These are phyloP conservation scores for Artemia franciscana DNA, from an alignment of 1,140 invertebrate species.

Conservation along the genomic window DNA sequence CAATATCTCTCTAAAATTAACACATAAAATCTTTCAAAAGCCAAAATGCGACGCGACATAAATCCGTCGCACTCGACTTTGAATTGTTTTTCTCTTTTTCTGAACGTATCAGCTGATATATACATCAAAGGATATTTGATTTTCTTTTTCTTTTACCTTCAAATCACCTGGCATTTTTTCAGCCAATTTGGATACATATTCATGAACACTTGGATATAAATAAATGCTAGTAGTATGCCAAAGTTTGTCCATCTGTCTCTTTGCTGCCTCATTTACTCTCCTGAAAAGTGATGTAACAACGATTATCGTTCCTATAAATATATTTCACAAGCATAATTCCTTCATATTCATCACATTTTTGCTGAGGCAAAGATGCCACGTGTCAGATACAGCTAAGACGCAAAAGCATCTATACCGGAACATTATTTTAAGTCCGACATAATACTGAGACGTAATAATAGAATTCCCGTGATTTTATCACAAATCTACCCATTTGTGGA, in stretches of 20 bases:
- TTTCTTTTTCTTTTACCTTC: constrained; percentile 47
- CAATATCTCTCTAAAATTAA: no score
- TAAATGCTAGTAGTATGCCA: constrained; percentile 86
- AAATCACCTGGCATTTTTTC: constrained; percentile 58
- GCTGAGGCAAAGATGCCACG: not conserved
- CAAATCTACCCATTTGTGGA: no score
- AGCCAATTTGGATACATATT: constrained; percentile 62
- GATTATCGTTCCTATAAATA: not conserved
- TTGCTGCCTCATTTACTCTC: constrained; percentile 47
- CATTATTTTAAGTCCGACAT: not conserved
- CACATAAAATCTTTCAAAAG: no score
- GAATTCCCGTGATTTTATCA: not conserved
- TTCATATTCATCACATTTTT: not conserved
- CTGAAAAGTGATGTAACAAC: constrained; percentile 21
- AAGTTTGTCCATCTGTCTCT: constrained; percentile 49
- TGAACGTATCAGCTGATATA: no score
- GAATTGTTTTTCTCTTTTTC: no score
- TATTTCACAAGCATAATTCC: not conserved
- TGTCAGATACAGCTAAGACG: no score
- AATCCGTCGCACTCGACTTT: no score
- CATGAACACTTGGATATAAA: constrained; percentile 62
- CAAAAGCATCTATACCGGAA: not conserved
- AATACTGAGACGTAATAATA: not conserved
- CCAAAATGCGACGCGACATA: no score
- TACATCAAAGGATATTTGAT: no score